Evolutionary conservation across 1,140 invertebrate species (phyloP).

Genomic region (Drosophila pectinifera): DNA sequence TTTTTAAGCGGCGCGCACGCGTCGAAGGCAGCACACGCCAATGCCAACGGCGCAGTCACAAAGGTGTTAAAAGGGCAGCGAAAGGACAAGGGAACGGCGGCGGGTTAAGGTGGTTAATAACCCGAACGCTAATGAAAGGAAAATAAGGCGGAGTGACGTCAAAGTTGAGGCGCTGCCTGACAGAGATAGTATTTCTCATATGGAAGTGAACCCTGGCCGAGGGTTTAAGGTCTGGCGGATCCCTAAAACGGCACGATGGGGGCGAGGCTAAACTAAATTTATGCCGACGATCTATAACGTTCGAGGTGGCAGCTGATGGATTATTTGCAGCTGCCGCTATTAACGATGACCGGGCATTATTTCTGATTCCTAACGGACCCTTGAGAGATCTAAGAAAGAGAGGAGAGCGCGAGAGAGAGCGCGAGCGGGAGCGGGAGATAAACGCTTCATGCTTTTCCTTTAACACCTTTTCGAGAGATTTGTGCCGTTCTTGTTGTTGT

Average conservation of each 20-base stretch:
- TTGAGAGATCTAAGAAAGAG: constrained; percentile 37
- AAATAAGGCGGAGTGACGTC: constrained; percentile 68
- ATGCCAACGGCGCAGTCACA: constrained; percentile 37
- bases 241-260: constrained; percentile 32
- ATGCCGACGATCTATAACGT: constrained; percentile 37
- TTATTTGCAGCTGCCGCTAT: constrained; percentile 66
- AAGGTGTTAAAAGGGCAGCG: constrained; percentile 77
- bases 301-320: constrained; percentile 53
- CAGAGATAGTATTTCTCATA: not conserved
- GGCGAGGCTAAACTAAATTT: constrained; percentile 46
- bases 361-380: constrained; percentile 59
- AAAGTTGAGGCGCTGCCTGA: constrained; percentile 19
- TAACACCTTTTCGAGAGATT: constrained; percentile 82
- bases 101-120: constrained; percentile 75
- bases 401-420: constrained; percentile 54
- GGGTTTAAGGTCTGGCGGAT: constrained; percentile 50
- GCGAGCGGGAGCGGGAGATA: constrained; percentile 61
- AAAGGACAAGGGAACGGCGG: constrained; percentile 51
- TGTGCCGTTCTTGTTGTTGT: constrained; percentile 71
- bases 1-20: constrained; percentile 59
- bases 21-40: constrained; percentile 64
- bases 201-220: constrained; percentile 31
- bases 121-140: constrained; percentile 72
- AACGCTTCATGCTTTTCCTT: constrained; percentile 78
- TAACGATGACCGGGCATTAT: constrained; percentile 21